Conservation (phyloP, 2,113 vertebrate species). For the Oenanthe melanoleuca region DNA sequence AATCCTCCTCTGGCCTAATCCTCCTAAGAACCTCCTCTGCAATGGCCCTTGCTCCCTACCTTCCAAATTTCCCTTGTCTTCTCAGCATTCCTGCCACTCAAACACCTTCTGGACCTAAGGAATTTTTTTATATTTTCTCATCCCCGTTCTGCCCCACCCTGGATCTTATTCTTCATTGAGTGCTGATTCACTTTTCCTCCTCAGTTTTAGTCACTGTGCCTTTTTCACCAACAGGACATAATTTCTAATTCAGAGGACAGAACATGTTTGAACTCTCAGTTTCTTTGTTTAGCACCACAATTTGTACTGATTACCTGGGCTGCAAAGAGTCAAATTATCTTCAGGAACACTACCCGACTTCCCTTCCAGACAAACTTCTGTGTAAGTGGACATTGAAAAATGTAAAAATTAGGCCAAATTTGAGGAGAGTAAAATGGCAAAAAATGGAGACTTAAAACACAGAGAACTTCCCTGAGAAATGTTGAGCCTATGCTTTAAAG, state of each 20-base stretch:
- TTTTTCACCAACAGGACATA: background rate
- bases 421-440: background rate
- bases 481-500: background rate
- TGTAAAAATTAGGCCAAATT: background rate
- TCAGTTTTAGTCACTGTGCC: background rate
- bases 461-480: background rate
- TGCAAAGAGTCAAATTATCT: background rate
- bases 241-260: background rate
- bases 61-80: background rate
- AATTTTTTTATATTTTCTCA: background rate
- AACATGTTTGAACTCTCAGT: background rate
- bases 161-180: background rate
- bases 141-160: background rate
- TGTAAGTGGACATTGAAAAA: background rate
- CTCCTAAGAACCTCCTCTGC: background rate
- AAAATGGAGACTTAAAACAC: background rate
- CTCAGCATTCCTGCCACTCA: background rate
- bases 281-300: background rate
- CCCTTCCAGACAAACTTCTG: background rate
- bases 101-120: rapidly evolving
- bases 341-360: background rate
- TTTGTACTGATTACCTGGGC: background rate
- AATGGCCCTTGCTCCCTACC: background rate
- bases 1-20: background rate
- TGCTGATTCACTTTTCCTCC: conserved; percentile 19